Evolutionary conservation across 2,888 invertebrate species (phyloP), one percentile per base, ranked within the genome.

Genomic region (Sarcophaga subvicina): DNA sequence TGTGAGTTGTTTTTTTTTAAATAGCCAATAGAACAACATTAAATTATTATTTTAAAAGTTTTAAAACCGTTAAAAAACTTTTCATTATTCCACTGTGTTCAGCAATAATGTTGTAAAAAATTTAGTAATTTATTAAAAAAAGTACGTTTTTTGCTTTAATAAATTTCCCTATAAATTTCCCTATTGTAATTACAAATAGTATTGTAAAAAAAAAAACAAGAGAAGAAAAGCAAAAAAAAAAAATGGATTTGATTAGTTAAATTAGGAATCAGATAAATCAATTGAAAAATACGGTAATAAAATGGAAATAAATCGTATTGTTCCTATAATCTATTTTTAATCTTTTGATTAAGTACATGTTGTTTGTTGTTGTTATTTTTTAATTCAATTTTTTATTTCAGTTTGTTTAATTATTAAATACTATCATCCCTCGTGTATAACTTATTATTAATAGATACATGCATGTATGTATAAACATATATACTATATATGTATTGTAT

Each of bases 261-360:
- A 77, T 83, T 76, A 83, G 66, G 59, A 77, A 75, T 60, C 64
- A 80, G 69, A 83, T 80, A 86, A 86, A 83, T 77, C 64, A 77
- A 75, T 83, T 70, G 25, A 66, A 72, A 73, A 59, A 22, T 54
- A n/a, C 0, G 25, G 1, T 4, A 27, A 70, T 64, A 70, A 69
- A 69, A 70, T 25, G 67, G 20, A 37, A 71, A 77, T 49, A 64
- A 66, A 66, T 63, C 62, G 37, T 77, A 76, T 73, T 75, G n/a
- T 67, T 59, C 47, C 4, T 60, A 67, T 78, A 82, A 86, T 64
- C 37, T 12, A 4, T 70, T 73, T 85, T 82, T 49, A 82, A 82
- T 66, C 25, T 80, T 77, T 80, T 86, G 83, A 83, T 86, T 86
- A 80, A 86, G 76, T 86, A 86, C 59, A 77, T 76, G 37, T 67